phyloP scores from a whole-genome alignment of 2,113 vertebrate species.

The Dicrurus megarhynchus region DNA sequence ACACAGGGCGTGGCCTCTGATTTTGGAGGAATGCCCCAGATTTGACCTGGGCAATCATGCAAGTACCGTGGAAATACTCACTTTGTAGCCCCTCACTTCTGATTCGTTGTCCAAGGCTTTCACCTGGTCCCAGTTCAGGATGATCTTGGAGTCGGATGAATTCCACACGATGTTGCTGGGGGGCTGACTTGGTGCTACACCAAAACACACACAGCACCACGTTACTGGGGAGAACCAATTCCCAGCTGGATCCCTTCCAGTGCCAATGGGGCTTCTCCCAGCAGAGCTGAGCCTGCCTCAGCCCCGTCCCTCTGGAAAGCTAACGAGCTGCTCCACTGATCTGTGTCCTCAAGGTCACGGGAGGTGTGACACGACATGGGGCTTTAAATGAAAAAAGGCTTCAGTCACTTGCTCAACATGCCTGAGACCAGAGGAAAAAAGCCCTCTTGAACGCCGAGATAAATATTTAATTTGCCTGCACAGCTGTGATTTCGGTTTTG shows the following conservation, averaged over 20 bases:
- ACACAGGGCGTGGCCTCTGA: accelerated
- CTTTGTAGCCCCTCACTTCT: slow-evolving; percentile 97
- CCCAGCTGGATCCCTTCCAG: neutral
- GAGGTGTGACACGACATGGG: slow-evolving; percentile 17
- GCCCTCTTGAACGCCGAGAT: slow-evolving; percentile 14
- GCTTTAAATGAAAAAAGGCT: slow-evolving; percentile 32
- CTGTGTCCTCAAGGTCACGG: slow-evolving; percentile 46
- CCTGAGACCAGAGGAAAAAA: slow-evolving; percentile 33
- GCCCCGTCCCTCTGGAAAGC: neutral
- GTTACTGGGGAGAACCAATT: neutral
- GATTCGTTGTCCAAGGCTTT: slow-evolving; percentile 97
- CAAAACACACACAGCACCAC: neutral
- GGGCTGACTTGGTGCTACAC: slow-evolving; percentile 90
- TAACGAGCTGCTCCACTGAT: slow-evolving; percentile 36
- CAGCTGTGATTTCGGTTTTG: slow-evolving; percentile 21
- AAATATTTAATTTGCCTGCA: slow-evolving; percentile 61
- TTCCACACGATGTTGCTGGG: slow-evolving; percentile 96
- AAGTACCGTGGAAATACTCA: slow-evolving; percentile 56
- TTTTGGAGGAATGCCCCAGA: neutral
- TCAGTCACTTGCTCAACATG: slow-evolving; percentile 39
- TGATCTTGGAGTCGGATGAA: slow-evolving; percentile 93
- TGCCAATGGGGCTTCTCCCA: neutral
- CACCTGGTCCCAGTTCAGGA: slow-evolving; percentile 97
- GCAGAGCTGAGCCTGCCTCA: neutral
- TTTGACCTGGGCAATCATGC: neutral